Evolutionary conservation across 2,888 invertebrate species (phyloP), one percentile per base, ranked within the genome.

Genomic region (Lepeophtheirus nordmannii): DNA sequence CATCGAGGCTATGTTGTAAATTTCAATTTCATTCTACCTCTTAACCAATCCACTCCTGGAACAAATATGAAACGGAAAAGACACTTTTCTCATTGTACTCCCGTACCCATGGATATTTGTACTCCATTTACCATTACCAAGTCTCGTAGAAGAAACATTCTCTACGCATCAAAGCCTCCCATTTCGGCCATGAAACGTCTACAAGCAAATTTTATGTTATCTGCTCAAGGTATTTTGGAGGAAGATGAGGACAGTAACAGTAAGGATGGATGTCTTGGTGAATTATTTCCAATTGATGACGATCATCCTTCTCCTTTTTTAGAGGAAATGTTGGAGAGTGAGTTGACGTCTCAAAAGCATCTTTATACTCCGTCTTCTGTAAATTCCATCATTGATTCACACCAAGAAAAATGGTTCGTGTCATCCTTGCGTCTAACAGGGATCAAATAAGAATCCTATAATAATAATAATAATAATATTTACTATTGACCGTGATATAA

Each of bases 91-190:
- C 60, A 30, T 17, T 60, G 30, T 7, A 60, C 60, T 17, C 60
- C 60, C 60, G 39, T 60, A 17, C 22, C 60, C 23, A 60, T 60
- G 60, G 60, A 60, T 37, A 30, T 60, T 30, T 60, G 60, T 30
- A 60, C 60, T 14, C 60, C 60, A 46, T 46, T 46, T 17, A 46
- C 53, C 2, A 46, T 46, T 17, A 46, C 53, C 3, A 46, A 46
- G 53, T 46, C 53, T 17, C 14, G 14, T n/a, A 2, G 53, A 17
- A 46, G 17, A 46, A 17, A 17, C 14, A 7, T 30, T 7, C 7
- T 30, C 2, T 30, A 30, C 7, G 53, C n/a, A 8, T 5, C n/a
- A 46, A 46, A 46, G 8, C 14, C n/a, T n/a, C 53, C 53, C 53
- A 14, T 46, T 14, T 46, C 53, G 17, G 8, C 53, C 17, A 14